Conservation (phyloP, 2,797 vertebrate genomes). For the Myotis planiceps region DNA sequence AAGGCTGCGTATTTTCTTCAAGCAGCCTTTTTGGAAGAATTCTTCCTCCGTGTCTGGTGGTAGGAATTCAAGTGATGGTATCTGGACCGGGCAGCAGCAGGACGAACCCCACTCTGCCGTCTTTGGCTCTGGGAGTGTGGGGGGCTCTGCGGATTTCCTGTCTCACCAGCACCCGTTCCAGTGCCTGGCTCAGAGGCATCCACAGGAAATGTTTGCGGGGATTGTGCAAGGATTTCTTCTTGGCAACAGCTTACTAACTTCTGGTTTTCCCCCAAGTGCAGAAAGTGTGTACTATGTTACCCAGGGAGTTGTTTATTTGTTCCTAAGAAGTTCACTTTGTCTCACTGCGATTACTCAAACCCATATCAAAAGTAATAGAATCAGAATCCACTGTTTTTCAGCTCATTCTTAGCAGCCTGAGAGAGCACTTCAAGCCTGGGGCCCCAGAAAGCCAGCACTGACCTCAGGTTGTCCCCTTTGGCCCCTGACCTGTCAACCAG, state of each 20-base stretch:
- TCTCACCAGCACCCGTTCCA: too few relatives aligned
- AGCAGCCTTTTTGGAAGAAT: neutral
- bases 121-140: neutral
- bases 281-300: neutral
- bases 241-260: neutral
- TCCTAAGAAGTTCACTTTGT: neutral
- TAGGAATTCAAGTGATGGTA: neutral
- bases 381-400: neutral
- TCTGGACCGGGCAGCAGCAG: neutral
- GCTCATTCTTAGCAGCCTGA: fast-evolving
- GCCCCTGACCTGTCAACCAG: neutral
- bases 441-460: neutral
- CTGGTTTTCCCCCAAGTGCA: neutral
- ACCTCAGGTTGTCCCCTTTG: fast-evolving
- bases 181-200: neutral
- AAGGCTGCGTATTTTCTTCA: neutral
- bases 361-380: neutral
- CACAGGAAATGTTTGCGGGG: neutral
- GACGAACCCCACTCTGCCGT: neutral
- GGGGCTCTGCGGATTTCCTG: neutral
- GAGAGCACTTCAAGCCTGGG: fast-evolving
- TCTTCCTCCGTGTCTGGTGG: neutral
- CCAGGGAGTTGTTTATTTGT: neutral
- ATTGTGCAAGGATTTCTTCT: neutral
- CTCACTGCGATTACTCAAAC: neutral